Base-by-base conservation (phyloP, 2,113 vertebrate genomes). In the Empidonax alnorum region DNA sequence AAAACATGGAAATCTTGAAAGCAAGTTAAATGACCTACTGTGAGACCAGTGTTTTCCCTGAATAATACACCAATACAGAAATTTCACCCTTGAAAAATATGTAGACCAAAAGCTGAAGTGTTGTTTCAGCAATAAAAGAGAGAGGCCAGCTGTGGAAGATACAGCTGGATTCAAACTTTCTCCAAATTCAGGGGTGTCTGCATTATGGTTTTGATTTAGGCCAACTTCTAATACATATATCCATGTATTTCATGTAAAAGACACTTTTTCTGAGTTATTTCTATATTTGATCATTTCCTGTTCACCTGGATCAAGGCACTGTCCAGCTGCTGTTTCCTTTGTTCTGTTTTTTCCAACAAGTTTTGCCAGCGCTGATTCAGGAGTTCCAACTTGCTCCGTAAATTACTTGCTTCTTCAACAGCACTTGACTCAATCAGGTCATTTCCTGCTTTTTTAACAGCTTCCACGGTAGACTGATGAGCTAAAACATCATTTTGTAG, bases 401-500 rank as follows among this genome's bases (percentile, higher is more conserved):
- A 98, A 96, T 97, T 98, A 55, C 98, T 98, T 37, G 99, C 99
- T 98, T 99, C 99, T 97, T 99, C 99, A 96, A 99, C 99, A 33
- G 98, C 99, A 49, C 98, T 99, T 53, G 99, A 99, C 84, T 98
- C 98, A 72, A 99, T 98, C 77, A 99, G 97, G 56, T 99, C 99
- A 93, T 97, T 98, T 86, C 99, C 99, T 25, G 99, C 99, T 97
- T 99, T 99, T 69, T 99, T 99, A 90, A 99, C 99, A 0, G 99
- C 98, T 97, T 99, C 99, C 62, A 99, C 98, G 0, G 99, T 99
- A 31, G 98, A 98, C 93, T 99, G 98, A 87, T 99, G 99, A 88
- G 99, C 99, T 84, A 99, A 95, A 65, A 99, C 99, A 49, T 99
- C 99, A 74, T 99, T 99, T 95, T 99, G 98, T 25, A 99, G 98